These are phyloP conservation scores for Anaspis maculata DNA, from an alignment of 2,888 invertebrate genomes.

Conservation along the genomic window DNA sequence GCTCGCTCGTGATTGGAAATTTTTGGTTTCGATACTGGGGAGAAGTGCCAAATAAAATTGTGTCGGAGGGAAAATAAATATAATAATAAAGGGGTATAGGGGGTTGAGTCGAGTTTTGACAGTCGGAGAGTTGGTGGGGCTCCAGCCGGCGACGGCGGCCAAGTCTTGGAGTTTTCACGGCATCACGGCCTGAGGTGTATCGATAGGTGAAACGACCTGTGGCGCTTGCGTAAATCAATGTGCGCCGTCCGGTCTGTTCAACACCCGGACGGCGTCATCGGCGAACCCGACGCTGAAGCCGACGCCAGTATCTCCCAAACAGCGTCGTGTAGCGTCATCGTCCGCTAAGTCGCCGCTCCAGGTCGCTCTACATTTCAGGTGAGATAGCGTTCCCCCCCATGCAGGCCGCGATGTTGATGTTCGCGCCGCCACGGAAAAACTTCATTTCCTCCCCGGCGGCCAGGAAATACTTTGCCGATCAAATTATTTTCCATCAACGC, in stretches of 20 bases:
- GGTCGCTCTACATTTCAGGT: slow-evolving; percentile 12
- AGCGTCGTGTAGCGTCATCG: slow-evolving; percentile 12
- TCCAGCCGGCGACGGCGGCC: too few relatives aligned
- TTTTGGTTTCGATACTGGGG: too few relatives aligned
- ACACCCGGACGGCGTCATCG: slow-evolving; percentile 18
- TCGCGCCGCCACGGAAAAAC: slow-evolving; percentile 3
- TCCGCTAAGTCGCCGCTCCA: slow-evolving; percentile 4
- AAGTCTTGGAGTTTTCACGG: too few relatives aligned
- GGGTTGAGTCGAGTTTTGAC: too few relatives aligned
- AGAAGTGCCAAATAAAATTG: too few relatives aligned
- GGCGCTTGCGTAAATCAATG: slow-evolving; percentile 19
- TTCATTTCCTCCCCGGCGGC: slow-evolving; percentile 6
- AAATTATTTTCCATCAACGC: slow-evolving; percentile 3
- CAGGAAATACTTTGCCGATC: slow-evolving; percentile 4
- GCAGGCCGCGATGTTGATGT: background rate
- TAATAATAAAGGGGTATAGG: too few relatives aligned
- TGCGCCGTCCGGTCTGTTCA: slow-evolving; percentile 17
- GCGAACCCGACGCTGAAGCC: slow-evolving; percentile 16
- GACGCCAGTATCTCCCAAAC: slow-evolving; percentile 14
- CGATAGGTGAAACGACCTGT: slow-evolving; percentile 18
- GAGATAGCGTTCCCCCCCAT: slow-evolving; percentile 6
- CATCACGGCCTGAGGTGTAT: slow-evolving; percentile 14
- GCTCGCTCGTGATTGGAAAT: too few relatives aligned
- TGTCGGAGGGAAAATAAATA: too few relatives aligned
- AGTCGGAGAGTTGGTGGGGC: too few relatives aligned